These are phyloP conservation scores for Chelidonichthys spinosus DNA, from an alignment of 2,797 vertebrate species.

Conservation along the genomic window DNA sequence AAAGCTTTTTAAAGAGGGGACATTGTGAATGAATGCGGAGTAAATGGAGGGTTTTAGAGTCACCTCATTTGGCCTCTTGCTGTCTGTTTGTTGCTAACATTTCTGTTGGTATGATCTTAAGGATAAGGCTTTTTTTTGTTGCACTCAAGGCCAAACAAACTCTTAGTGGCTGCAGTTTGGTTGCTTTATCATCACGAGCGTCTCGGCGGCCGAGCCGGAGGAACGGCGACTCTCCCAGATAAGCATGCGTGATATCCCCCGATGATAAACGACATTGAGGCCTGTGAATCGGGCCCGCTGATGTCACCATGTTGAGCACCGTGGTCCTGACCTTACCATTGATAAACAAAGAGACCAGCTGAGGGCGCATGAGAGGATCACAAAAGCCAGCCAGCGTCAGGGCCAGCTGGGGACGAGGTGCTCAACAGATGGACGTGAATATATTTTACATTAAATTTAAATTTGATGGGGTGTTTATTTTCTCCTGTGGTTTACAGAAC, in stretches of 20 bases:
- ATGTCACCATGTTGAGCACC: slow-evolving; percentile 59
- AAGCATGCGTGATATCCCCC: slow-evolving; percentile 45
- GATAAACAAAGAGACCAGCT: slow-evolving; percentile 60
- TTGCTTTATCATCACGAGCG: slow-evolving; percentile 17
- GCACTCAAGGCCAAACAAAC: slow-evolving; percentile 20
- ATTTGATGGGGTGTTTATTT: background rate
- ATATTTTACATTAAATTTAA: slow-evolving; percentile 42
- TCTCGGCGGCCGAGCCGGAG: slow-evolving; percentile 8
- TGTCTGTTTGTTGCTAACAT: background rate
- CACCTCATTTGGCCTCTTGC: background rate
- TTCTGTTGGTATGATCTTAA: background rate
- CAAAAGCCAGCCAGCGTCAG: slow-evolving; percentile 52
- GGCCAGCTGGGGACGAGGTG: slow-evolving; percentile 32
- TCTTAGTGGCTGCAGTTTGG: slow-evolving; percentile 5
- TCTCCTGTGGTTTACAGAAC: background rate
- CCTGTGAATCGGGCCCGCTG: slow-evolving; percentile 71
- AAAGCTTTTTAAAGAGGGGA: slow-evolving; percentile 25
- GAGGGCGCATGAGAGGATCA: slow-evolving; percentile 41
- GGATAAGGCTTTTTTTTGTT: background rate
- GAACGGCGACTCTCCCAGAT: slow-evolving; percentile 41
- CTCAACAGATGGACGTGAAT: slow-evolving; percentile 67
- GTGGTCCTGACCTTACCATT: slow-evolving; percentile 20
- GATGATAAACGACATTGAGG: slow-evolving; percentile 64
- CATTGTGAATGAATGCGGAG: slow-evolving; percentile 41
- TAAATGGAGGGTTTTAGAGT: slow-evolving; percentile 39